A percentile compares a stretch with the other conserved stretches of the same genome.
Conservation (phyloP, 2,797 vertebrate species). For the Aselliscus stoliczkanus region DNA sequence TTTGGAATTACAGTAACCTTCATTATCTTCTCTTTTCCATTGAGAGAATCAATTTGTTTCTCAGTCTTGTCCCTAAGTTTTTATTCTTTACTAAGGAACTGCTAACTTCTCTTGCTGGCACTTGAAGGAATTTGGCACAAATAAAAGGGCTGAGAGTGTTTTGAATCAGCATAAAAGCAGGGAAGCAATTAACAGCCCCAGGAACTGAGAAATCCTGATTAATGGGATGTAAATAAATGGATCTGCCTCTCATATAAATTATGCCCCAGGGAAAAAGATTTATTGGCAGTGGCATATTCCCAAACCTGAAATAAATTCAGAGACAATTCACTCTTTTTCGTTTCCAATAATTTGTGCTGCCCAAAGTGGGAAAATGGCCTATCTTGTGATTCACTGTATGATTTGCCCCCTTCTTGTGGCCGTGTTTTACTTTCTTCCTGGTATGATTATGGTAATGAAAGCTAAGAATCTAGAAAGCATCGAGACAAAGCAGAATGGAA, state of each 20-base stretch:
- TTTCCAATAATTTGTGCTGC: constrained; percentile 42
- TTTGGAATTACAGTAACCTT: constrained; percentile 27
- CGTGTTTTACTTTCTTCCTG: constrained; percentile 21
- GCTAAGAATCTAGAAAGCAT: constrained; percentile 40
- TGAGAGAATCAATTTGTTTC: neutral
- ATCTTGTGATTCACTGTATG: constrained; percentile 53
- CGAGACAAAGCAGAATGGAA: constrained; percentile 59
- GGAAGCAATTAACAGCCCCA: constrained; percentile 28
- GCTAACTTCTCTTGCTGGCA: constrained; percentile 37
- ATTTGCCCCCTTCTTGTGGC: neutral
- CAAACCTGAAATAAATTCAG: constrained; percentile 62
- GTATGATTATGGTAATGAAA: constrained; percentile 37
- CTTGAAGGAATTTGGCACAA: constrained; percentile 16
- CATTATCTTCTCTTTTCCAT: constrained; percentile 26
- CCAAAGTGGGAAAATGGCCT: constrained; percentile 46
- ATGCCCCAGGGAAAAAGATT: constrained; percentile 29
- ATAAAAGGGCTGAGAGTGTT: constrained; percentile 34
- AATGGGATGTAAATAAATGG: neutral
- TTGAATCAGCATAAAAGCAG: constrained; percentile 45
- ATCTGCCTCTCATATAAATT: constrained; percentile 53
- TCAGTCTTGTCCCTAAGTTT: constrained; percentile 46
- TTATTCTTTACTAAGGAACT: constrained; percentile 18
- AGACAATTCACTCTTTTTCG: constrained; percentile 53
- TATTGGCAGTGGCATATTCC: constrained; percentile 48
- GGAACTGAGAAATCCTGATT: neutral